Evolutionary conservation across 2,113 vertebrate genomes (phyloP).

Genomic region (Macaca mulatta): DNA sequence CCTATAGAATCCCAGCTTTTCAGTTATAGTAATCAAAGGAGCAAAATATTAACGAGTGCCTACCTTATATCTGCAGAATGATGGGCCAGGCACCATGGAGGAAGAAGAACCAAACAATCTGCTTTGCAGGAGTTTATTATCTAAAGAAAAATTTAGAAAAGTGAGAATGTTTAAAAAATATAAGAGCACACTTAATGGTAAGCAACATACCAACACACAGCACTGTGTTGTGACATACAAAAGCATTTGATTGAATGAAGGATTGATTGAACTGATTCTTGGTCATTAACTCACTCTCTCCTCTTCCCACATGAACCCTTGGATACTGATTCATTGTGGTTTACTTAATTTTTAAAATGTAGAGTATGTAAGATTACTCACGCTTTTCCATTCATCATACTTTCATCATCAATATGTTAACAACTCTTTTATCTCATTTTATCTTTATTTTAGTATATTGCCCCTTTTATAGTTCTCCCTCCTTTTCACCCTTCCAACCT

Average conservation of each 20-base stretch:
- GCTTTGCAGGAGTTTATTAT: not conserved
- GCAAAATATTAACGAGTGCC: not conserved
- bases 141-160: not conserved
- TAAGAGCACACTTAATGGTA: not conserved
- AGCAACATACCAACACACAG: not conserved
- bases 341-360: not conserved
- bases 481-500: not conserved
- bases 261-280: not conserved
- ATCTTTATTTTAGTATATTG: constrained; percentile 7
- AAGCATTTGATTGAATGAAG: not conserved
- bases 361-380: not conserved
- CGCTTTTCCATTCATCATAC: not conserved
- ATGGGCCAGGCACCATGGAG: not conserved
- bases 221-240: not conserved
- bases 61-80: not conserved
- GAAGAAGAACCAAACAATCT: not conserved
- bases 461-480: not conserved
- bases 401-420: constrained; percentile 19
- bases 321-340: not conserved
- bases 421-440: not conserved
- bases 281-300: not conserved
- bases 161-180: not conserved
- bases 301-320: not conserved
- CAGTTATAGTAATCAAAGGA: not conserved
- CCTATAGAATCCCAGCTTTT: not conserved